phyloP scores from a whole-genome alignment of 2,888 invertebrate genomes.

The Holacanthella duospinosa region DNA sequence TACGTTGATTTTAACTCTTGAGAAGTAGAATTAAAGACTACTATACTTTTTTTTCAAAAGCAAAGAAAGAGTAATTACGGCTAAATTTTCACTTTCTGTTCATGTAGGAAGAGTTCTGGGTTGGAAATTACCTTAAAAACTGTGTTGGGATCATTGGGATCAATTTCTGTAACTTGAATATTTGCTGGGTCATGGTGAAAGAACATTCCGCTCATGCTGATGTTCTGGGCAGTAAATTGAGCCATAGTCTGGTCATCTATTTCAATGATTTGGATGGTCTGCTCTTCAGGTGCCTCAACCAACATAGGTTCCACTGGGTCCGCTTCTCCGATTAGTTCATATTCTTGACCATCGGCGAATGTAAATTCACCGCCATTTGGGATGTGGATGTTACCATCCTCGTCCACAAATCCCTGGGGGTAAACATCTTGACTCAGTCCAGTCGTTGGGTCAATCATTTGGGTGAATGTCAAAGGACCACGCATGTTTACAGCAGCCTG shows the following conservation, averaged over 20 bases:
- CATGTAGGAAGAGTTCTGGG: neutral
- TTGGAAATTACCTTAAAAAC: conserved; percentile 30
- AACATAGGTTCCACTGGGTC: conserved; percentile 20
- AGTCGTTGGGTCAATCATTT: neutral
- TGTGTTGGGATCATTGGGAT: conserved; percentile 30
- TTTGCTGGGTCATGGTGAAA: conserved; percentile 11
- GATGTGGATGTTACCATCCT: conserved; percentile 19
- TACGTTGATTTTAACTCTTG: neutral
- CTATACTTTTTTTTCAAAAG: no score
- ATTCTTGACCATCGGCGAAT: conserved; percentile 33
- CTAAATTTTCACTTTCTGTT: neutral
- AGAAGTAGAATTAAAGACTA: neutral
- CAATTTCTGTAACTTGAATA: conserved; percentile 26
- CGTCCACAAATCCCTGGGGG: neutral
- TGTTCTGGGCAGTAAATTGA: conserved; percentile 22
- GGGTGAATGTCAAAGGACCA: neutral
- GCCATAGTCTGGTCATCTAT: conserved; percentile 34
- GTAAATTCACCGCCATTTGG: conserved; percentile 25
- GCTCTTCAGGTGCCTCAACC: conserved; percentile 15
- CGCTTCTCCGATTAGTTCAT: conserved; percentile 34
- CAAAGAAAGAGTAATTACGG: neutral
- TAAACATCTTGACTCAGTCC: neutral
- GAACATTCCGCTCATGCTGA: conserved; percentile 17
- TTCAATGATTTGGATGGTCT: conserved; percentile 34
- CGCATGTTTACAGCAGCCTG: neutral